Base-by-base conservation (phyloP, 2,113 vertebrate genomes). In the Penelope pileata region DNA sequence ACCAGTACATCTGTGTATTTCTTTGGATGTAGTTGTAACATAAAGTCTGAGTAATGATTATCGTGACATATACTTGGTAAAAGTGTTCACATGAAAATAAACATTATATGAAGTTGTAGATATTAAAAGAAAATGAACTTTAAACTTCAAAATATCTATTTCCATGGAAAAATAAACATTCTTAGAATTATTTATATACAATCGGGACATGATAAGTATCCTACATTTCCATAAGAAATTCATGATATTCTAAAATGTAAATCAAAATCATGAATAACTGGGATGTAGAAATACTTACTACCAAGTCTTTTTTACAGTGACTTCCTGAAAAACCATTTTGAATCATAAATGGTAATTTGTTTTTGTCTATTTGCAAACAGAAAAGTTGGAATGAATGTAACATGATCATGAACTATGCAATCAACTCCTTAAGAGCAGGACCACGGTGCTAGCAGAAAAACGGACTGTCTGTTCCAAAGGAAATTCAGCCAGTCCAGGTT, bases 271-370 rank as follows among this genome's bases (percentile, higher is more conserved):
- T 21, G 5, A 83, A 83, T 34, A 84, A 77, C 18, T 59, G 7
- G 27, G 10, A 9, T 34, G 50, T 38, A 77, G 29, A 58, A 78
- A 82, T 53, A 45, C 7, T 10, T 51, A 29, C 4, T 56, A 29
- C 0, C 42, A 42, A 2, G 4, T 2, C 77, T 62, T 58, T 69
- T 60, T 79, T 26, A 16, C 8, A 80, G 26, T 24, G 50, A 47
- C 32, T 45, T 80, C 77, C 77, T 86, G 16, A 26, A 15, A 9
- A 4, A 10, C 30, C 4, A 32, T 66, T 74, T 66, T 40, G 16
- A 66, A 69, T 38, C 10, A 59, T 0, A 0, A 74, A 91, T 3
- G 2, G 14, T 48, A 66, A 45, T 18, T 5, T 68, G 9, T 1
- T 24, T 22, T 48, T 24, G 3, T 10, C 23, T 32, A 56, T 51